Base-by-base conservation (phyloP, 1,140 invertebrate species). In the Hyles vespertilio region DNA sequence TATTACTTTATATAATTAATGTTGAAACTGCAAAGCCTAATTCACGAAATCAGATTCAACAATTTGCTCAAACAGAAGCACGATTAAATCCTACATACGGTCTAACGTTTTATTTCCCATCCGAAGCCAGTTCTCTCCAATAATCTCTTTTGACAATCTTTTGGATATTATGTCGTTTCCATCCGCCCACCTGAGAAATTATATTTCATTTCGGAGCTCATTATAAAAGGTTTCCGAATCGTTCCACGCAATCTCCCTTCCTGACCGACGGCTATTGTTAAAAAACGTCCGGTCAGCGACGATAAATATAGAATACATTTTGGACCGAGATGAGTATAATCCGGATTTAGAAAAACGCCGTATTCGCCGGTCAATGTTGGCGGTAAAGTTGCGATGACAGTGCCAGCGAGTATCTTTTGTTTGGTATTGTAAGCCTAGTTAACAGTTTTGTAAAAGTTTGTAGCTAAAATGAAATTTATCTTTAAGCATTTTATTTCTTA, bases 281-380 rank as follows among this genome's bases (percentile, higher is more conserved):
- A 70, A 84, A 80, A 76, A 57, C 62, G 69, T 80, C 59, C 77
- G 80, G 84, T 80, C 83, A 86, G 80, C 75, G 36, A 70, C 72
- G 69, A 84, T 77, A 81, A 81, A 84, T 79, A 79, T 74, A 67
- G 72, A 83, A 84, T 82, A 82, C 65, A 72, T 81, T 83, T 74
- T 72, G 48, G 57, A 53, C 58, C 57, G 67, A 73, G 72, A 79
- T 77, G 80, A 81, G 68, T 68, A 70, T 85, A 82, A 84, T 81
- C 76, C 75, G 71, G 80, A 73, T 82, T 77, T 79, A 70, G 65
- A 74, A 72, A 71, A 73, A 77, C 69, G 66, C 59, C 58, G 66
- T 60, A 65, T 69, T 57, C 43, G 47, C 43, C 52, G 43, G 46
- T 46, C 53, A 36, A 51, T 61, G 11, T 46, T 36, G n/a, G 32